Evolutionary conservation across 2,113 vertebrate species (phyloP).

Genomic region (Phodopus roborovskii): DNA sequence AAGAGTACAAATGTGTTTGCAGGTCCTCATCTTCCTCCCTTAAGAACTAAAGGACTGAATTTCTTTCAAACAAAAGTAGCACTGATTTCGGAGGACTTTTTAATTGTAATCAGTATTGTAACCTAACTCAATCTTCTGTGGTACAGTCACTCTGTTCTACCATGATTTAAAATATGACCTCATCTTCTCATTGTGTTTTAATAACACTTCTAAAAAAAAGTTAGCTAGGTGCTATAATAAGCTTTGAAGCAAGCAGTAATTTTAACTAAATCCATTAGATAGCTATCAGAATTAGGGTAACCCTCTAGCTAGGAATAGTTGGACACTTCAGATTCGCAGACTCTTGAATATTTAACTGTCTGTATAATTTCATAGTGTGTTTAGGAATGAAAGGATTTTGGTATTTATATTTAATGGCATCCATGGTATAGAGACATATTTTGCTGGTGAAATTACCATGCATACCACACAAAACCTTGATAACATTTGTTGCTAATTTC

Average conservation of each 20-base stretch:
- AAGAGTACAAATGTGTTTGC: not conserved
- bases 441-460: not conserved
- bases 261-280: not conserved
- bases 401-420: slow-evolving; percentile 1
- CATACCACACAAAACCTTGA: not conserved
- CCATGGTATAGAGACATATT: not conserved
- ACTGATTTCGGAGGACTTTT: not conserved
- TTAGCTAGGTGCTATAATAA: slow-evolving; percentile 16
- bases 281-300: not conserved
- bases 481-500: not conserved
- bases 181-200: not conserved
- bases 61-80: not conserved
- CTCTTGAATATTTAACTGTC: not conserved
- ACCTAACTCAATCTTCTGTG: not conserved
- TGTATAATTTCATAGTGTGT: not conserved
- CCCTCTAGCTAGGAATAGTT: not conserved
- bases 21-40: not conserved
- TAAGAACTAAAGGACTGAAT: not conserved
- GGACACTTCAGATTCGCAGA: not conserved
- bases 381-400: slow-evolving; percentile 20
- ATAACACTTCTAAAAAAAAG: not conserved
- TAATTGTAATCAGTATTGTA: slow-evolving; percentile 12
- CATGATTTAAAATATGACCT: not conserved
- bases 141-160: not conserved
- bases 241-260: slow-evolving; percentile 11